phyloP scores from a whole-genome alignment of 2,888 invertebrate genomes.

The Trissolcus brochymenae region DNA sequence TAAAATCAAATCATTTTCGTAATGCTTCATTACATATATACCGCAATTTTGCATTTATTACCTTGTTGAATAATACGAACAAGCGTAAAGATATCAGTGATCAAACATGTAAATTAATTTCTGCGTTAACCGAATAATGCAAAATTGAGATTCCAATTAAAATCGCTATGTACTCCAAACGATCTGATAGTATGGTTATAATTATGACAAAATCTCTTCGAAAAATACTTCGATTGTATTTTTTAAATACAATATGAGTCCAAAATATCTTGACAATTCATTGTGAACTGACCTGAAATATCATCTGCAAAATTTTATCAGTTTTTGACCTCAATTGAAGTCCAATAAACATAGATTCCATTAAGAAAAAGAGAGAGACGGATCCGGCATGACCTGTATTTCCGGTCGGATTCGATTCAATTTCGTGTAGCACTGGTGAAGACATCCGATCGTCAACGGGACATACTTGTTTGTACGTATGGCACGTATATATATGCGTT shows the following conservation, averaged over 20 bases:
- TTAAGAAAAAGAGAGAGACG: slow-evolving; percentile 63
- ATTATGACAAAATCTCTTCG: no score
- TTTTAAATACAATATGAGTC: no score
- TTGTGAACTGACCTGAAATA: slow-evolving; percentile 13
- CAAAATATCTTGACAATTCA: no score
- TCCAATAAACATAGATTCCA: slow-evolving; percentile 64
- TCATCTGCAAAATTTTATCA: slow-evolving; percentile 7
- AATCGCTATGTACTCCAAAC: not conserved
- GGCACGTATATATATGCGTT: slow-evolving; percentile 25
- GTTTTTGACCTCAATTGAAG: slow-evolving; percentile 58
- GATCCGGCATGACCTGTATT: slow-evolving; percentile 63
- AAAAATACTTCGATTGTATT: no score
- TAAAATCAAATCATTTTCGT: no score
- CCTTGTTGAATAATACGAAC: slow-evolving; percentile 1
- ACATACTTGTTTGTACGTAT: slow-evolving; percentile 39
- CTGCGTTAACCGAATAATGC: not conserved
- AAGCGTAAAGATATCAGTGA: slow-evolving; percentile 7
- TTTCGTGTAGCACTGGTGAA: slow-evolving; percentile 62
- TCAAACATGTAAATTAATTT: slow-evolving; percentile 9
- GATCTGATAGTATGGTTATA: no score
- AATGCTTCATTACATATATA: no score
- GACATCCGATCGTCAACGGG: slow-evolving; percentile 51
- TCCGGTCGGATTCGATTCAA: slow-evolving; percentile 67
- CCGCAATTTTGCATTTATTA: no score
- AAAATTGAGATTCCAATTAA: no score